phyloP scores from a whole-genome alignment of 35 echinoderm and acorn worm species.

The Heliocidaris erythrogramma region DNA sequence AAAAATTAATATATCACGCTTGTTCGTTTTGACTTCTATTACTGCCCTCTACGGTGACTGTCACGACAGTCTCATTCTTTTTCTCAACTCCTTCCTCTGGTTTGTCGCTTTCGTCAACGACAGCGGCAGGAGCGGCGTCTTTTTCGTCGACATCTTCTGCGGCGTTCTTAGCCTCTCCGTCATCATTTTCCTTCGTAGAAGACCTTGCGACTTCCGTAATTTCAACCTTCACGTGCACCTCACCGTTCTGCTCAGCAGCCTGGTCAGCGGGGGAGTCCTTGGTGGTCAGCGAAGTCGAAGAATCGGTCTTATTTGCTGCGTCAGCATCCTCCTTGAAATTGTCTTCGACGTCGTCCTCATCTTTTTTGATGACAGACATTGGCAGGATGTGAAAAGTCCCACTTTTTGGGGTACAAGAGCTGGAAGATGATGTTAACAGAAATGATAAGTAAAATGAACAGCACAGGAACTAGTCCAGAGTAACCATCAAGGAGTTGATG shows the following conservation, averaged over 20 bases:
- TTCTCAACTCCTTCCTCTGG: not conserved
- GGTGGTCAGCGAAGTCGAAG: not conserved
- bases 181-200: not conserved
- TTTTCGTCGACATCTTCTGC: not conserved
- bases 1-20: not conserved
- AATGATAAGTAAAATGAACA: too few relatives aligned
- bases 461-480: too few relatives aligned
- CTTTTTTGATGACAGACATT: not conserved
- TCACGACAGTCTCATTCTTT: not conserved
- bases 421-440: not conserved
- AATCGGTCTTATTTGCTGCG: not conserved
- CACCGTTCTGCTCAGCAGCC: not conserved
- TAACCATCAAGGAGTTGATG: too few relatives aligned
- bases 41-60: not conserved
- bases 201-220: not conserved
- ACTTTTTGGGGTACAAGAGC: not conserved
- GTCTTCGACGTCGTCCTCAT: not conserved
- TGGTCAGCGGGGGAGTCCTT: not conserved
- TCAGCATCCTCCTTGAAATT: not conserved
- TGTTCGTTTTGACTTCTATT: not conserved
- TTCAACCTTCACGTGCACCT: not conserved
- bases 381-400: not conserved
- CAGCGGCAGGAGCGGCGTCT: not conserved
- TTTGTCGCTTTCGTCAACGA: not conserved
- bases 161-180: not conserved